Percentiles rank a stretch among this genome's conserved stretches.
These are phyloP conservation scores for Plutomurus gul DNA, from an alignment of 1,140 invertebrate genomes.

Conservation along the genomic window DNA sequence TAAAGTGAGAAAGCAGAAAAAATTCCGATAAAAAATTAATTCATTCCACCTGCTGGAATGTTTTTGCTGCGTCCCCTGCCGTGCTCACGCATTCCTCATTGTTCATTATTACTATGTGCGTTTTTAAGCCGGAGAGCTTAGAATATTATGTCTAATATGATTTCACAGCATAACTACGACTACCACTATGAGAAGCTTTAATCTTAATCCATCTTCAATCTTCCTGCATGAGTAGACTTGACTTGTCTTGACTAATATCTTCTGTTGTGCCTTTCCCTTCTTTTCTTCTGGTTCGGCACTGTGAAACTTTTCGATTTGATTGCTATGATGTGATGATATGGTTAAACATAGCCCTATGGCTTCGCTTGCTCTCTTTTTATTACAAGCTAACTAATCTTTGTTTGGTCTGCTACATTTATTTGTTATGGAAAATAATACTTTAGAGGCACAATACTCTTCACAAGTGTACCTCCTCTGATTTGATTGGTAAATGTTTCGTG, in stretches of 20 bases:
- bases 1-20: conserved; percentile 13
- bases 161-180: too few species aligned
- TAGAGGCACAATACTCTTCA: too few species aligned
- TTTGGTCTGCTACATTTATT: too few species aligned
- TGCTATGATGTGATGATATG: neutral
- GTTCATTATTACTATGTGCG: too few species aligned
- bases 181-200: neutral
- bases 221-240: neutral
- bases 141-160: too few species aligned
- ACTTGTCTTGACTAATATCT: neutral
- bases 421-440: too few species aligned
- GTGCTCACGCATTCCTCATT: conserved; percentile 11
- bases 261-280: neutral
- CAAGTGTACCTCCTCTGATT: too few species aligned
- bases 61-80: conserved; percentile 5
- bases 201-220: neutral
- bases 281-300: neutral
- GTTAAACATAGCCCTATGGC: too few species aligned
- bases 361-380: too few species aligned
- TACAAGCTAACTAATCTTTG: too few species aligned
- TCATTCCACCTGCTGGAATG: conserved; percentile 21
- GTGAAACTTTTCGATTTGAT: neutral
- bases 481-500: too few species aligned
- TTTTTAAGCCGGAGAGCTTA: too few species aligned
- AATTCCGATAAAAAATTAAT: conserved; percentile 23